Evolutionary conservation across 2,113 vertebrate species (phyloP).

Genomic region (Felis chaus): DNA sequence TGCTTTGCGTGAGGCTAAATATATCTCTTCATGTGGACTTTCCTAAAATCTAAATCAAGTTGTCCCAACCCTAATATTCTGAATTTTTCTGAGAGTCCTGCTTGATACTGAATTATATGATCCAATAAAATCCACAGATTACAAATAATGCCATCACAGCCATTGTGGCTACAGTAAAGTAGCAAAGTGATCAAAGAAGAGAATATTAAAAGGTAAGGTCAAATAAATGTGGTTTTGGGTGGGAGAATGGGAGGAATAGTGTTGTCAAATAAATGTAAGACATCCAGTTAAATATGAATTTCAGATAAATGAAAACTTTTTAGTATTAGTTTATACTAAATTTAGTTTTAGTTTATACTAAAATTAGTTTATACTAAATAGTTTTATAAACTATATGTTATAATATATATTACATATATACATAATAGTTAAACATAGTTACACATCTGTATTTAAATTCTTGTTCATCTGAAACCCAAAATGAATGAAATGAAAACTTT

Average conservation of each 20-base stretch:
- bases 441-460: not conserved
- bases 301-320: not conserved
- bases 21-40: not conserved
- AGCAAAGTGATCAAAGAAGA: not conserved
- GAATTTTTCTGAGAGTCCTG: not conserved
- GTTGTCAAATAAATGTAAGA: not conserved
- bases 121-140: not conserved
- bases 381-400: too few relatives aligned
- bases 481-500: too few relatives aligned
- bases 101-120: not conserved
- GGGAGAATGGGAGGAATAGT: not conserved
- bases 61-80: not conserved
- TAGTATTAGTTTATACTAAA: too few relatives aligned
- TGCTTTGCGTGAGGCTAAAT: not conserved
- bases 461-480: not conserved
- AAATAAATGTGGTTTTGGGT: not conserved
- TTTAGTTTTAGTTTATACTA: too few relatives aligned
- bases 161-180: not conserved
- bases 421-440: too few relatives aligned
- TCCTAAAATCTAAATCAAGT: not conserved
- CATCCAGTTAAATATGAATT: not conserved
- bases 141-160: not conserved
- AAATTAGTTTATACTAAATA: too few relatives aligned
- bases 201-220: not conserved
- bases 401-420: too few relatives aligned